Base-by-base conservation (phyloP, 1,140 invertebrate species). In the Drosophila subpulchrella region DNA sequence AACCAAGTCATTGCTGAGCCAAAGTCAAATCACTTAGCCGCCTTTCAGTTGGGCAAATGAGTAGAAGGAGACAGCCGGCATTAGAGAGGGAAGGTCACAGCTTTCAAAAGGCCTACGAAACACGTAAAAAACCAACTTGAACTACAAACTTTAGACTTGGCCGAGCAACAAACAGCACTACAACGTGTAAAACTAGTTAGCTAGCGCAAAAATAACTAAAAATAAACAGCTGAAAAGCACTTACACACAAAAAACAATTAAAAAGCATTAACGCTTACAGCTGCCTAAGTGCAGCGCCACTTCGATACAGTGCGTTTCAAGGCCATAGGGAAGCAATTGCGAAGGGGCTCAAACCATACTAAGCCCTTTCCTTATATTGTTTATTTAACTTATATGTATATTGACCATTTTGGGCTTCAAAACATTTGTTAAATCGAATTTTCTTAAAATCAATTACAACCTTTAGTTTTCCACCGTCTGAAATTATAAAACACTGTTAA, bases 101-200 rank as follows among this genome's bases (percentile, higher is more conserved):
- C 77, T 85, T 85, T 86, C 62, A 79, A 85, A 78, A 86, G 78
- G 82, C 82, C 82, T 86, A 86, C 42, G 39, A 59, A 83, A 61
- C 66, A 78, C 44, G 39, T 63, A 36, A 66, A 67, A 75, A 75
- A 42, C 27, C 61, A 80, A 83, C 83, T 89, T 88, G 72, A 89
- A 88, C 83, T 89, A 89, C 75, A 89, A 86, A 88, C 84, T 88
- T 83, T 83, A 89, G 76, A 89, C 84, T 77, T 76, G 72, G 75
- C 72, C 73, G 67, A 72, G 65, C 76, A 56, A 56, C 65, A 63
- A 58, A 15, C 48, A 53, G 61, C 71, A 81, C 55, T 73, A 81
- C 74, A 84, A 77, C 62, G 79, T 79, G 79, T 82, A 88, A 88
- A 88, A 83, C 83, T 86, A 89, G 83, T 88, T 86, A 83, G 84